Evolutionary conservation across 2,113 vertebrate genomes (phyloP).

Genomic region (Chaetura pelagica): DNA sequence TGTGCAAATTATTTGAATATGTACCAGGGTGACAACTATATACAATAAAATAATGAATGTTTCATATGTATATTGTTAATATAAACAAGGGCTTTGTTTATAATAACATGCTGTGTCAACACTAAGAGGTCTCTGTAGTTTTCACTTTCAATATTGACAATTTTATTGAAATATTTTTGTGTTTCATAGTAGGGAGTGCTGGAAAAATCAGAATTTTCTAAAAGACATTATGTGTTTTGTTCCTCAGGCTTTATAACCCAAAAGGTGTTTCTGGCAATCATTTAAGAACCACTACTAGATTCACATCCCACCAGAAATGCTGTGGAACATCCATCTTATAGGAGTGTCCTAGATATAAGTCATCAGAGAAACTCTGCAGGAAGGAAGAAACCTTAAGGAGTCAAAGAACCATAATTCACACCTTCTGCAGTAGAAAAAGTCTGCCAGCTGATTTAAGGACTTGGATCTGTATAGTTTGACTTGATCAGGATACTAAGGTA

Average conservation of each 20-base stretch:
- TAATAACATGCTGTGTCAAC: neutral
- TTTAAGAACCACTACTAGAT: neutral
- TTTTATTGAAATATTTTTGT: neutral
- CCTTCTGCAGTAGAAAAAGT: constrained; percentile 38
- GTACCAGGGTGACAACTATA: neutral
- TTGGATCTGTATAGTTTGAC: neutral
- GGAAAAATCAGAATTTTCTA: neutral
- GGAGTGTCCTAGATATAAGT: neutral
- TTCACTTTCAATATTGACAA: neutral
- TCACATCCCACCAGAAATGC: neutral
- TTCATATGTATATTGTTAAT: neutral
- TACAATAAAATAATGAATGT: neutral
- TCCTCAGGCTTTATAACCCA: neutral
- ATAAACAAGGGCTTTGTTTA: neutral
- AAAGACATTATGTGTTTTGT: neutral
- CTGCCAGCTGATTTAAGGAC: constrained; percentile 61
- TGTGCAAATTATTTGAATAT: neutral
- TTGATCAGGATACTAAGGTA: constrained; percentile 21
- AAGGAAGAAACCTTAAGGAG: constrained; percentile 66
- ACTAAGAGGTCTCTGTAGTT: neutral
- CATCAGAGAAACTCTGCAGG: constrained; percentile 34
- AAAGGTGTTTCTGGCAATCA: neutral
- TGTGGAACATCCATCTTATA: constrained; percentile 21
- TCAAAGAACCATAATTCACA: constrained; percentile 55
- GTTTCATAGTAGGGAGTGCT: neutral